These are phyloP conservation scores for Lacerta viridis DNA, from an alignment of 2,797 vertebrate genomes.

Conservation along the genomic window DNA sequence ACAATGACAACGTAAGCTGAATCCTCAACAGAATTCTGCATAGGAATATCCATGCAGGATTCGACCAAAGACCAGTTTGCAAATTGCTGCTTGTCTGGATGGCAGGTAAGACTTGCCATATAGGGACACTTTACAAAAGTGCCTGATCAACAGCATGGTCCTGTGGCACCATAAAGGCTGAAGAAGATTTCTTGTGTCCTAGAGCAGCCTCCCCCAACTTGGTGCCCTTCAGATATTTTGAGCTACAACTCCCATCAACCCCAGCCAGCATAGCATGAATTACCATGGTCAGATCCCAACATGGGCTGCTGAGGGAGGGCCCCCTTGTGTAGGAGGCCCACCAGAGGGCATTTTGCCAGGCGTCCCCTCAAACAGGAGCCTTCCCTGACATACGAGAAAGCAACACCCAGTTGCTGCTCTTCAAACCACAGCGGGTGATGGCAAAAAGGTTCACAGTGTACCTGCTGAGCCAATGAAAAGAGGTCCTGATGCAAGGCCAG, in stretches of 20 bases:
- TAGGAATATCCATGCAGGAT: background rate
- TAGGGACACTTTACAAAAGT: background rate
- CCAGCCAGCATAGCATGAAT: too few relatives aligned
- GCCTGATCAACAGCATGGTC: background rate
- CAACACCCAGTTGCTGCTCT: background rate
- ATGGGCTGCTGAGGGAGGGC: background rate
- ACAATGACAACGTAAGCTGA: slow-evolving; percentile 7
- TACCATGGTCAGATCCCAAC: background rate
- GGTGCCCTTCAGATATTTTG: too few relatives aligned
- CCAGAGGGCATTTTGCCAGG: too few relatives aligned
- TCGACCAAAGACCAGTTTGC: background rate
- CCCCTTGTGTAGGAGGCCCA: too few relatives aligned
- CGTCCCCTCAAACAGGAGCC: background rate
- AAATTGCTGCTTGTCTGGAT: background rate
- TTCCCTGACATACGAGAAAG: background rate
- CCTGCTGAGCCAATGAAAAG: slow-evolving; percentile 97
- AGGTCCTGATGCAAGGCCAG: slow-evolving; percentile 97
- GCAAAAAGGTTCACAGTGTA: slow-evolving; percentile 63
- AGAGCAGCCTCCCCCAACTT: too few relatives aligned
- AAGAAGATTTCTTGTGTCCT: background rate
- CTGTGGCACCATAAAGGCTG: background rate
- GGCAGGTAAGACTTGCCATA: background rate
- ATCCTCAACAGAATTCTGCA: slow-evolving; percentile 25
- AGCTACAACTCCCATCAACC: too few relatives aligned
- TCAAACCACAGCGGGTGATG: background rate